These are phyloP conservation scores for Macrophya alboannulata DNA, from an alignment of 2,888 invertebrate genomes.

Conservation along the genomic window DNA sequence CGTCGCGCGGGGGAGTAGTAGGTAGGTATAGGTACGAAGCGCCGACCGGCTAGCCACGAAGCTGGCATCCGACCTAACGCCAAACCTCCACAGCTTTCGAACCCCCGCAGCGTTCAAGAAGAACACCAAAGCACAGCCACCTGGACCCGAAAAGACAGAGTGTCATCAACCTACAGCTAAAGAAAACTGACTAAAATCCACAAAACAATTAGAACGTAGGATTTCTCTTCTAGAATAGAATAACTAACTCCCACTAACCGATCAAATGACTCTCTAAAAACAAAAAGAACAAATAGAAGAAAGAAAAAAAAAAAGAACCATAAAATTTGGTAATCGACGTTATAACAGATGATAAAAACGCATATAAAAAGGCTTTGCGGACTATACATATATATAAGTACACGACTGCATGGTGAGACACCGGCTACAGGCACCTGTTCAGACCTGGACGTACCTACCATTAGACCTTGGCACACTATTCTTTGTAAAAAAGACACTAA, in stretches of 20 bases:
- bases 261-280: neutral
- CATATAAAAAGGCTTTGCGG: neutral
- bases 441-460: constrained; percentile 11
- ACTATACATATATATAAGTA: neutral
- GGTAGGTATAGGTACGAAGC: constrained; percentile 63
- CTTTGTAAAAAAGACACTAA: constrained; percentile 35
- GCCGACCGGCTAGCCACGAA: constrained; percentile 74
- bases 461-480: constrained; percentile 50
- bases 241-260: neutral
- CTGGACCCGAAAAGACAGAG: constrained; percentile 21
- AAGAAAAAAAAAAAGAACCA: neutral
- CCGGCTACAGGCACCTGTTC: neutral
- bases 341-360: neutral
- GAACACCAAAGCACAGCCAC: constrained; percentile 60
- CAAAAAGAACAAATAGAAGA: neutral
- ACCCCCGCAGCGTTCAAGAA: constrained; percentile 58
- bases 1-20: constrained; percentile 78
- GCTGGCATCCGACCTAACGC: constrained; percentile 66
- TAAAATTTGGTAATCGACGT: neutral
- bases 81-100: constrained; percentile 57
- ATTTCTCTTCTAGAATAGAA: neutral
- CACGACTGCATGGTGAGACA: neutral
- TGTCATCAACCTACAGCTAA: neutral
- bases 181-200: neutral
- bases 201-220: neutral